Base-by-base conservation (phyloP, 2,797 vertebrate species). In the Syngnathus acus region DNA sequence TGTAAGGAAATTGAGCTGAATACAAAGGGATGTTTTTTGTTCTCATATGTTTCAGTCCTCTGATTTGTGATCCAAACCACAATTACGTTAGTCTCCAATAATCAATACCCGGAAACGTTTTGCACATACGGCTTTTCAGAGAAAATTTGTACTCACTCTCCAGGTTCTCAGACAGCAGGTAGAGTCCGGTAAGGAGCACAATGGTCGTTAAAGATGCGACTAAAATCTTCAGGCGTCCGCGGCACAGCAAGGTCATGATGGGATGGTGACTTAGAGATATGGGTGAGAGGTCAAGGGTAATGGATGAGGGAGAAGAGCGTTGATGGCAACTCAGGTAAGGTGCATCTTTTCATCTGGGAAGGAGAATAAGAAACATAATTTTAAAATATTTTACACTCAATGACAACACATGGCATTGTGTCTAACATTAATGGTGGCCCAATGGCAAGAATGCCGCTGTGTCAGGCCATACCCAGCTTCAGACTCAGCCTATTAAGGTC, bases 241-340 rank as follows among this genome's bases (percentile, higher is more conserved):
- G 92, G 79, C 92, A 94, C 73, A 92, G 91, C 74, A 93, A 89
- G 89, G 92, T 86, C 94, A 96, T 95, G 90, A 78, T 93, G 92
- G 86, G 90, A 82, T 59, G 32, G 57, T 5, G 14, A 38, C 74
- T 32, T 64, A 65, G 73, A 76, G 69, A 23, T 19, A 64, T 53
- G 68, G 79, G 74, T 68, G 47, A 75, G 66, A 50, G 66, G 60
- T 39, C 2, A 42, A 64, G 73, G 73, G 61, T 58, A 23, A 21
- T 39, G 26, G 59, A 10, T 23, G n/a, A 5, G 21, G 1, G 26
- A 48, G 21, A 42, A 43, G 43, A 21, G 32, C 6, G 38, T 6
- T 2, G 10, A 65, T 13, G n/a, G 19, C 5, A 38, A 32, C 50
- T 65, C 64, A 65, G 64, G 50, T 51, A 13, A 47, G 9, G 16